Base-by-base conservation (phyloP, 2,888 invertebrate species). In the Xanthorhoe spadicearia region DNA sequence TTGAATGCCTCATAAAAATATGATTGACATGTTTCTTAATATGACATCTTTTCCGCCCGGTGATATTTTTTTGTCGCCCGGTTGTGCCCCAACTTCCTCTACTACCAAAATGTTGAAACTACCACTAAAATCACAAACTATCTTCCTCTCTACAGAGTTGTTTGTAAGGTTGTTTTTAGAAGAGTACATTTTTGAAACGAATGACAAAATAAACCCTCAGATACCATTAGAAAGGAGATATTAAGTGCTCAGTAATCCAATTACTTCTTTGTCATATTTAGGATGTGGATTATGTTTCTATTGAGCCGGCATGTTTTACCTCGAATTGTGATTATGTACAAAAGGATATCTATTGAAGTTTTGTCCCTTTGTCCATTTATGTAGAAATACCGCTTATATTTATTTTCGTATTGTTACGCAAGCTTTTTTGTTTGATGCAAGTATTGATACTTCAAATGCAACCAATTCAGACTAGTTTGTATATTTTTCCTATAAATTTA, bases 1-100 rank as follows among this genome's bases (percentile, higher is more conserved):
- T 87, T 89, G 82, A 90, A 88, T 87, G 82, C 88, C 83, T 91
- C 90, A 92, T 92, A 92, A 91, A 92, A 93, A 90, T 92, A 92
- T 93, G 92, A 93, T 93, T 92, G 93, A 92, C 93, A 90, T 90
- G 87, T 93, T 93, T 87, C 87, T 91, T 93, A 93, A 93, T 92
- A 92, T 93, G 93, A 93, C 93, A 93, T 92, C 87, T 90, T 87
- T 88, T 87, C 80, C 81, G 86, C 81, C 86, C 92, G 89, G 91
- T 92, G 93, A 92, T 93, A 91, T 92, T 93, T 93, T 93, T 92
- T 92, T 92, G 91, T 91, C 92, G 87, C 88, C 80, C 77, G 80
- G 78, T 81, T 82, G 75, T 83, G 80, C 85, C 78, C 74, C 78
- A 76, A 77, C 79, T 69, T 77, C 62, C 58, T 54, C 56, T 62